phyloP scores from a whole-genome alignment of 2,797 vertebrate genomes.

The Gastrophryne carolinensis region DNA sequence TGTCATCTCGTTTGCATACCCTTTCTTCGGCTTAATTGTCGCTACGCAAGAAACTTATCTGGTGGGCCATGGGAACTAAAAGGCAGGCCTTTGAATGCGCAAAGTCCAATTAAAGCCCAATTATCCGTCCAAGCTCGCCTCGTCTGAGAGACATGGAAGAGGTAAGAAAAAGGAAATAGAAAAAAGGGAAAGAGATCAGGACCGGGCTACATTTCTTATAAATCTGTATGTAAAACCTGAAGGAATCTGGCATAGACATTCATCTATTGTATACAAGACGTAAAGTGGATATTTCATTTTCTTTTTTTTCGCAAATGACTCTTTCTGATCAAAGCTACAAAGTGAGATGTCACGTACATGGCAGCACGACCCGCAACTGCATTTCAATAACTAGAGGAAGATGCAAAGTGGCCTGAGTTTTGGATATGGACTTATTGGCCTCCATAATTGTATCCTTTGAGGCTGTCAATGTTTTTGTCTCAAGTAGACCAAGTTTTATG shows the following conservation, averaged over 20 bases:
- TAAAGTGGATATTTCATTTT: constrained; percentile 15
- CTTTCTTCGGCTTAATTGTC: constrained; percentile 68
- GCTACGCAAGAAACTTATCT: constrained; percentile 66
- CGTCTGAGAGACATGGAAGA: constrained; percentile 30
- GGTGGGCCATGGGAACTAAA: constrained; percentile 76
- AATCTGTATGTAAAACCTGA: constrained; percentile 51
- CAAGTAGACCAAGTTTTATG: too few relatives aligned
- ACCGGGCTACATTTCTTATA: constrained; percentile 45
- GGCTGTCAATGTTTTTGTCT: too few relatives aligned
- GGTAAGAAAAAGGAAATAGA: not conserved
- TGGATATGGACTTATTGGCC: too few relatives aligned
- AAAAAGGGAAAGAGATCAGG: constrained; percentile 14
- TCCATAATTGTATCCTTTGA: too few relatives aligned
- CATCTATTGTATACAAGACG: constrained; percentile 32
- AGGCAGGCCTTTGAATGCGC: constrained; percentile 56
- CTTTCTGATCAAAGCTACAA: not conserved
- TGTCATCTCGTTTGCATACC: constrained; percentile 62
- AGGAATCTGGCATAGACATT: constrained; percentile 41
- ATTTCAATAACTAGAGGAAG: too few relatives aligned
- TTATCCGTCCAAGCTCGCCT: constrained; percentile 48
- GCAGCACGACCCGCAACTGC: not conserved
- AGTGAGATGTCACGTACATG: not conserved
- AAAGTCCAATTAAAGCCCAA: constrained; percentile 61
- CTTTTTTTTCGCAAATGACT: not conserved
- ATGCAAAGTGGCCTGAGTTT: too few relatives aligned